These are phyloP conservation scores for Gymnoscelis rufifasciata DNA, from an alignment of 2,888 invertebrate genomes.

Conservation along the genomic window DNA sequence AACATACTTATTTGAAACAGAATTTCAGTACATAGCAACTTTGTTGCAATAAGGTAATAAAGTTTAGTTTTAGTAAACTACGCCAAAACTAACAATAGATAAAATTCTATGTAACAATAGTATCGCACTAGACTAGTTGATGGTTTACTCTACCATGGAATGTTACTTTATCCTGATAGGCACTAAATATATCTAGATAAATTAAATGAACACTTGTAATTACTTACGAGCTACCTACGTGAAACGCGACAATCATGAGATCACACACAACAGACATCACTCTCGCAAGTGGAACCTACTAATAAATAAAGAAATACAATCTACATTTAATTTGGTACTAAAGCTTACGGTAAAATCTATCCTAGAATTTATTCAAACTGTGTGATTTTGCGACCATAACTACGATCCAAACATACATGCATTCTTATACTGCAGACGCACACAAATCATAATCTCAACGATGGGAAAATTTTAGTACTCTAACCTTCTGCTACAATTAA, in stretches of 20 bases:
- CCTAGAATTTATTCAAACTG: slow-evolving; percentile 43
- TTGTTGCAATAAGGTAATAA: slow-evolving; percentile 49
- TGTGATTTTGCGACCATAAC: slow-evolving; percentile 51
- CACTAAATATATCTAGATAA: slow-evolving; percentile 47
- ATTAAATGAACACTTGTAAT: slow-evolving; percentile 58
- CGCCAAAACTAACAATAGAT: slow-evolving; percentile 40
- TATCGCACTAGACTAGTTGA: slow-evolving; percentile 70
- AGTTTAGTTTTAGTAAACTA: slow-evolving; percentile 38
- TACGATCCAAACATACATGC: slow-evolving; percentile 47
- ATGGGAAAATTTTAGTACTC: slow-evolving; percentile 66
- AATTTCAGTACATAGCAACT: slow-evolving; percentile 55
- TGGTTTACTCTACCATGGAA: slow-evolving; percentile 65
- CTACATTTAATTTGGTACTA: slow-evolving; percentile 68
- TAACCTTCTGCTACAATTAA: slow-evolving; percentile 59
- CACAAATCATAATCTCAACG: slow-evolving; percentile 68
- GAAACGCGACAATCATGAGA: slow-evolving; percentile 63
- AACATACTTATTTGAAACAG: slow-evolving; percentile 37
- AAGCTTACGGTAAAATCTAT: slow-evolving; percentile 55
- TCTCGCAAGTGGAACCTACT: slow-evolving; percentile 55
- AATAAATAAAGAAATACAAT: slow-evolving; percentile 75
- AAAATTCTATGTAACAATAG: slow-evolving; percentile 45
- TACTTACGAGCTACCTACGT: slow-evolving; percentile 43
- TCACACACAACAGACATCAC: slow-evolving; percentile 66
- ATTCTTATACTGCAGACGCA: slow-evolving; percentile 65
- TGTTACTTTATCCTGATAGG: slow-evolving; percentile 57